phyloP scores from a whole-genome alignment of 1,140 invertebrate genomes.

The Trichonephila inaurata region DNA sequence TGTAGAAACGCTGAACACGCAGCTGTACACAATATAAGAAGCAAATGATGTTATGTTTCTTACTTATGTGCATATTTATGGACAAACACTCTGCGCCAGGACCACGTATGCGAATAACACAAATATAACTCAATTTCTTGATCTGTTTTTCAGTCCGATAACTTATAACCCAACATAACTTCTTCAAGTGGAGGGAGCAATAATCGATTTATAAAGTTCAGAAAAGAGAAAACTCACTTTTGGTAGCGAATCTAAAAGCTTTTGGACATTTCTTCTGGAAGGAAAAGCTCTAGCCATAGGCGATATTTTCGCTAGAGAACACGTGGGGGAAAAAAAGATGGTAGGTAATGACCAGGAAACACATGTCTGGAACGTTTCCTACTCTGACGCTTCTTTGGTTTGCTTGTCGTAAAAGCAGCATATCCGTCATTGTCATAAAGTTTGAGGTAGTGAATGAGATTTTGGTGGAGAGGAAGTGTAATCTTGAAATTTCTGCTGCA shows the following conservation, averaged over 20 bases:
- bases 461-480: neutral
- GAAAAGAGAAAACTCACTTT: neutral
- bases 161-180: constrained; percentile 20
- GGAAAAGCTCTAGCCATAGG: neutral
- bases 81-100: no score
- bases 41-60: neutral
- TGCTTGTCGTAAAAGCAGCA: neutral
- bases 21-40: neutral
- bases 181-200: constrained; percentile 6
- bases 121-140: constrained; percentile 23
- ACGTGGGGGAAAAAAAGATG: neutral
- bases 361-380: constrained; percentile 32
- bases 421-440: constrained; percentile 38
- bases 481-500: neutral
- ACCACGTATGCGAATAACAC: neutral
- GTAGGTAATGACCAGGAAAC: constrained; percentile 29
- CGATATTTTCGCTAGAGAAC: neutral
- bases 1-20: neutral
- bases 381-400: neutral
- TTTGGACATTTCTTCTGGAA: constrained; percentile 27
- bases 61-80: constrained; percentile 3
- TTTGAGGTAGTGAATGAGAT: neutral
- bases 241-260: constrained; percentile 33
- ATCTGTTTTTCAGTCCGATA: constrained; percentile 20
- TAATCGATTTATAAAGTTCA: constrained; percentile 50